A percentile compares a stretch with the other conserved stretches of the same genome.
phyloP scores from a whole-genome alignment of 2,888 invertebrate species.

The Drosophila mercatorum region DNA sequence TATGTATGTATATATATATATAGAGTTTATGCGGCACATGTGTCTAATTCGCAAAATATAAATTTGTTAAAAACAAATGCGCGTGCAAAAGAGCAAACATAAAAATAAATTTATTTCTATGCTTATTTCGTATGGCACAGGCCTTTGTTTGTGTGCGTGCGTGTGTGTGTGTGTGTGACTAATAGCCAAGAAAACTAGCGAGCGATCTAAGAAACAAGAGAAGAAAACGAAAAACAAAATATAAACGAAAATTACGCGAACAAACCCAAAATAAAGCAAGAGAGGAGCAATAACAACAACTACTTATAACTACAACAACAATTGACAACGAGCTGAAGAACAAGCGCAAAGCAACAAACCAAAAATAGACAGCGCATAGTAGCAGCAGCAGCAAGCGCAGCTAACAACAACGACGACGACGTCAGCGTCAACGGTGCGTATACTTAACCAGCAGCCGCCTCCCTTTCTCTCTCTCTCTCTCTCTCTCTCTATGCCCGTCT shows the following conservation, averaged over 20 bases:
- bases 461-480: not conserved
- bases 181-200: slow-evolving; percentile 59
- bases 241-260: slow-evolving; percentile 68
- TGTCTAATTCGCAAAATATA: slow-evolving; percentile 36
- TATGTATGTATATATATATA: slow-evolving; percentile 6
- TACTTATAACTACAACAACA: slow-evolving; percentile 12
- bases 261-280: slow-evolving; percentile 40
- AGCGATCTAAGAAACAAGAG: slow-evolving; percentile 66
- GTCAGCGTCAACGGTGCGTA: slow-evolving; percentile 67
- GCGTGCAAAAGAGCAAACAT: slow-evolving; percentile 50
- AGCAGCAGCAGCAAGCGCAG: slow-evolving; percentile 23
- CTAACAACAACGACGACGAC: slow-evolving; percentile 6
- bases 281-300: slow-evolving; percentile 40
- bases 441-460: slow-evolving; percentile 45
- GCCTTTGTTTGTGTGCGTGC: slow-evolving; percentile 16
- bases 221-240: slow-evolving; percentile 49
- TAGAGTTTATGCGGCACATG: slow-evolving; percentile 39
- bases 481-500: not conserved
- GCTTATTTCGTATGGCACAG: slow-evolving; percentile 29
- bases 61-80: slow-evolving; percentile 55
- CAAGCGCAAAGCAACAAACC: slow-evolving; percentile 72
- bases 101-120: slow-evolving; percentile 60
- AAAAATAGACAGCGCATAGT: slow-evolving; percentile 63
- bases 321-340: slow-evolving; percentile 56
- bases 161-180: slow-evolving; percentile 45